Evolutionary conservation across 2,113 vertebrate genomes (phyloP).

Genomic region (Seriola aureovittata): DNA sequence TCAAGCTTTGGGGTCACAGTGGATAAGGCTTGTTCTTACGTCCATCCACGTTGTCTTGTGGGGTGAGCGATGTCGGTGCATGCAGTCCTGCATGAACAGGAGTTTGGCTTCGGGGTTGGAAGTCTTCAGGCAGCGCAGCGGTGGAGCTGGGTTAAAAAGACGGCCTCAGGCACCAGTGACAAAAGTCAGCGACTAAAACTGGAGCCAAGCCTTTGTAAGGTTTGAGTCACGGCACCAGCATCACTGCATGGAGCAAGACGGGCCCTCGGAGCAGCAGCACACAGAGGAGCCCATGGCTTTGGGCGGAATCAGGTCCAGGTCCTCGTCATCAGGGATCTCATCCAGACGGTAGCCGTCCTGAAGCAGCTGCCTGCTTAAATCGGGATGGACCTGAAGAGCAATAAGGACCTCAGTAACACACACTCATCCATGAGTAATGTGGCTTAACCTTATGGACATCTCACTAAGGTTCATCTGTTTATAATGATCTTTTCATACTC

Average conservation of each 20-base stretch:
- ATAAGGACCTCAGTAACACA: not conserved
- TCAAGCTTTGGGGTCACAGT: slow-evolving; percentile 78
- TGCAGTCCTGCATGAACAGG: slow-evolving; percentile 24
- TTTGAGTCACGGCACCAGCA: not conserved
- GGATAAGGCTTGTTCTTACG: slow-evolving; percentile 74
- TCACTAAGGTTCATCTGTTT: not conserved
- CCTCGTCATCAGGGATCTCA: slow-evolving; percentile 96
- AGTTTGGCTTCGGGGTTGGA: slow-evolving; percentile 56
- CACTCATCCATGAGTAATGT: not conserved
- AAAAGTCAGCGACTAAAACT: slow-evolving; percentile 24
- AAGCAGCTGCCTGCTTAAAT: slow-evolving; percentile 93
- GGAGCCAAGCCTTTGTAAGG: slow-evolving; percentile 20
- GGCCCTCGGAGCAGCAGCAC: slow-evolving; percentile 87
- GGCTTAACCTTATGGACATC: not conserved
- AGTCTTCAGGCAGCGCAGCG: slow-evolving; percentile 56
- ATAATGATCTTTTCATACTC: not conserved
- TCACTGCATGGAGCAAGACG: slow-evolving; percentile 92
- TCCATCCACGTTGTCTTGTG: slow-evolving; percentile 35
- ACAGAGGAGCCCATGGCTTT: slow-evolving; percentile 90
- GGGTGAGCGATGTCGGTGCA: slow-evolving; percentile 12
- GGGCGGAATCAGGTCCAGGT: slow-evolving; percentile 96
- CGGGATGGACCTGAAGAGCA: slow-evolving; percentile 91
- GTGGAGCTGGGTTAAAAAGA: slow-evolving; percentile 36
- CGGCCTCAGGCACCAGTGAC: slow-evolving; percentile 45
- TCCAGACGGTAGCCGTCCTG: slow-evolving; percentile 96